A percentile compares a stretch with the other conserved stretches of the same genome.
Conservation (phyloP, 2,113 vertebrate genomes). For the human (Homo sapiens) region DNA sequence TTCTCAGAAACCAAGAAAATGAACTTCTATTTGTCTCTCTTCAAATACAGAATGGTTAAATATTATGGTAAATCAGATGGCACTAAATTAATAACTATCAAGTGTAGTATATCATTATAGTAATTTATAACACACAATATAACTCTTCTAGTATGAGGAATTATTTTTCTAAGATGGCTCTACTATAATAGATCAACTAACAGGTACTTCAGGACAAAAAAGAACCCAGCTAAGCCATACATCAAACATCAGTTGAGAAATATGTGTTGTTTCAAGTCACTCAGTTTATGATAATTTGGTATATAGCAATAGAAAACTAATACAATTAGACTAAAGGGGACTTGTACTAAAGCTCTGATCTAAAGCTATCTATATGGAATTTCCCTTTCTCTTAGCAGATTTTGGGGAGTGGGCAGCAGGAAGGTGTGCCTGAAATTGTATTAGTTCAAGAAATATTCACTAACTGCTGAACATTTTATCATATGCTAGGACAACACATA, state of each 20-base stretch:
- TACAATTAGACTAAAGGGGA: neutral
- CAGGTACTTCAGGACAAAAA: neutral
- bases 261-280: neutral
- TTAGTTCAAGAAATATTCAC: neutral
- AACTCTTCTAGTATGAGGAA: conserved; percentile 79
- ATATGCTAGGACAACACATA: neutral
- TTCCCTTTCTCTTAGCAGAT: neutral
- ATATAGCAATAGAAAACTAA: neutral
- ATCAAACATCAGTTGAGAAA: neutral
- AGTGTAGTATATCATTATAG: conserved; percentile 79
- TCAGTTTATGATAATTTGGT: neutral
- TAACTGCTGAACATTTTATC: neutral
- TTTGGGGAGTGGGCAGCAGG: neutral
- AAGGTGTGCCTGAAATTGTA: neutral
- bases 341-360: neutral
- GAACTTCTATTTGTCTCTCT: conserved; percentile 78
- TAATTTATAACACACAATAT: conserved; percentile 80
- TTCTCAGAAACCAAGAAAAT: conserved; percentile 76
- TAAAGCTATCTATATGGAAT: neutral
- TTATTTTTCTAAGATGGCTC: conserved; percentile 79
- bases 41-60: conserved; percentile 71
- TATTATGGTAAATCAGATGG: conserved; percentile 76
- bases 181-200: conserved; percentile 72
- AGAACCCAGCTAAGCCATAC: neutral
- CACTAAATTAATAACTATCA: conserved; percentile 83